These are phyloP conservation scores for Dicrurus megarhynchus DNA, from an alignment of 2,113 vertebrate genomes.

Conservation along the genomic window DNA sequence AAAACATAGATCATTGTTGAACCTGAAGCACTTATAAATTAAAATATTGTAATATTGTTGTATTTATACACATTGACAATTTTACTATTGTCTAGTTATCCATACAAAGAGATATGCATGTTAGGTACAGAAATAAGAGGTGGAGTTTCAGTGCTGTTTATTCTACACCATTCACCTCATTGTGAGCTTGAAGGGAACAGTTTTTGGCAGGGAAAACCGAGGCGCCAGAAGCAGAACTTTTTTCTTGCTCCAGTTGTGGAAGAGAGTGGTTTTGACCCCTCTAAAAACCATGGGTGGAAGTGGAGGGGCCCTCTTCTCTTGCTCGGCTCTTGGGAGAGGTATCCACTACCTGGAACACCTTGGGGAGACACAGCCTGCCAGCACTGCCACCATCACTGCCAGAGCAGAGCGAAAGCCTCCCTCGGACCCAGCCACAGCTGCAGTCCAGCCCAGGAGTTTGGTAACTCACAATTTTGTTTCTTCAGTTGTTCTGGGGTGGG, in stretches of 20 bases:
- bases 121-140: background rate
- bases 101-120: background rate
- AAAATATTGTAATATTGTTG: background rate
- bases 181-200: background rate
- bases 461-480: rapidly evolving
- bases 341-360: too few relatives aligned
- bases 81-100: background rate
- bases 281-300: background rate
- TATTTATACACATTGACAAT: background rate
- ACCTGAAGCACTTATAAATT: background rate
- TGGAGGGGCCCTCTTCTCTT: rapidly evolving
- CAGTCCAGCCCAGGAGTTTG: too few relatives aligned
- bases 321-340: background rate
- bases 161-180: background rate
- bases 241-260: background rate
- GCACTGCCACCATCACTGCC: background rate
- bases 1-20: background rate
- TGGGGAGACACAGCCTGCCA: background rate
- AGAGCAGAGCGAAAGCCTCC: background rate
- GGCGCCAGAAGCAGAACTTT: rapidly evolving
- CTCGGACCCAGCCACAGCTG: rapidly evolving
- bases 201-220: background rate
- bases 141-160: background rate
- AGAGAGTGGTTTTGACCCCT: background rate
- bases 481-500: background rate